phyloP scores from a whole-genome alignment of 2,797 vertebrate genomes.

The Gephyroberyx darwinii region DNA sequence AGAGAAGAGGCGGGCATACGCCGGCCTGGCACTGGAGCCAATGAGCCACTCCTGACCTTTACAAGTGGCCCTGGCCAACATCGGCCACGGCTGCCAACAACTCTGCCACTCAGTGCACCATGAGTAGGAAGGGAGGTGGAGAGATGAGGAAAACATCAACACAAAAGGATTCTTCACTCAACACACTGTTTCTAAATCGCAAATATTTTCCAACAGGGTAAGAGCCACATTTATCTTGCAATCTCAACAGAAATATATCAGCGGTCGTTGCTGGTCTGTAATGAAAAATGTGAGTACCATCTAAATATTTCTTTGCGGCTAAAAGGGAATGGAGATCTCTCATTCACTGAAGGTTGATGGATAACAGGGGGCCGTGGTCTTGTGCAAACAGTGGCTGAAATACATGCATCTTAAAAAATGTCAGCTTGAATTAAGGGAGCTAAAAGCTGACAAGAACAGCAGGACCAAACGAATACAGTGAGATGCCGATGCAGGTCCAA shows the following conservation, averaged over 20 bases:
- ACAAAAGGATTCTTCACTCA: slow-evolving; percentile 67
- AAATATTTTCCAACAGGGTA: slow-evolving; percentile 65
- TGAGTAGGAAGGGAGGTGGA: slow-evolving; percentile 16
- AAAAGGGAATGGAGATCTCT: slow-evolving; percentile 29
- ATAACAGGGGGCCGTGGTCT: slow-evolving; percentile 37
- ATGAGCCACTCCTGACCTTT: slow-evolving; percentile 73
- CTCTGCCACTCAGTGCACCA: slow-evolving; percentile 30
- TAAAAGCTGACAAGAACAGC: slow-evolving; percentile 21
- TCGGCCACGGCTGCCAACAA: slow-evolving; percentile 45
- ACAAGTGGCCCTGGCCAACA: slow-evolving; percentile 50
- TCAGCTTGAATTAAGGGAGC: slow-evolving; percentile 53
- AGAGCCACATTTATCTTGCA: slow-evolving; percentile 52
- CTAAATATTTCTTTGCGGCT: slow-evolving; percentile 29
- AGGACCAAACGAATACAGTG: slow-evolving; percentile 4
- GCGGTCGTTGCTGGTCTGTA: slow-evolving; percentile 24
- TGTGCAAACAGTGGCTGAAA: slow-evolving; percentile 56
- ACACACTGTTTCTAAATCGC: slow-evolving; percentile 27
- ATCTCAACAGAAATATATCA: slow-evolving; percentile 38
- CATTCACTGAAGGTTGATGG: slow-evolving; percentile 22
- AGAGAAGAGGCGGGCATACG: slow-evolving; percentile 42
- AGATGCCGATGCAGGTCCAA: slow-evolving; percentile 10
- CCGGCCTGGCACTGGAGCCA: slow-evolving; percentile 51
- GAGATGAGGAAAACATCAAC: slow-evolving; percentile 32
- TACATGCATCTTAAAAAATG: slow-evolving; percentile 48
- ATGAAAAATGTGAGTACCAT: slow-evolving; percentile 26